A percentile compares a stretch with the other conserved stretches of the same genome.
phyloP scores from a whole-genome alignment of 2,797 vertebrate species.

The Novumbra hubbsi region DNA sequence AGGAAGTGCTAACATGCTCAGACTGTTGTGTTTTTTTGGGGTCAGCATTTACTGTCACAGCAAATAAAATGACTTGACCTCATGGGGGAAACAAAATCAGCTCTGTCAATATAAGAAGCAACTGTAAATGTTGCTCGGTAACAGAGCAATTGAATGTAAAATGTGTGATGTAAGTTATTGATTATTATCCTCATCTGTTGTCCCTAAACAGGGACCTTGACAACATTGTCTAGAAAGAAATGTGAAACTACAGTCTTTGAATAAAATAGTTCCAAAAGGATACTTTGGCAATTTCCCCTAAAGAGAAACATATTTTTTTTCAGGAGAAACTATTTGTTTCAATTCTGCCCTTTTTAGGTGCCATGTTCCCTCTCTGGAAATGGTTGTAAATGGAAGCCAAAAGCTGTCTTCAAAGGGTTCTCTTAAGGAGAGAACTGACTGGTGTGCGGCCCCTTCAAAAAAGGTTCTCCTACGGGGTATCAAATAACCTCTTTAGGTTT shows the following conservation, averaged over 20 bases:
- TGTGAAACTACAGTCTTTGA: neutral
- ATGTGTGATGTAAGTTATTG: neutral
- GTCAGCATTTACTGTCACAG: conserved; percentile 4
- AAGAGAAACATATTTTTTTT: no score
- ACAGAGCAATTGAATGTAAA: neutral
- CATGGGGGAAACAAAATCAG: neutral
- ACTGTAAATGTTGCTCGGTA: neutral
- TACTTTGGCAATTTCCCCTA: no score
- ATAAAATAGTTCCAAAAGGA: no score
- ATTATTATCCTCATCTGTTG: neutral
- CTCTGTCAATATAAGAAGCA: neutral
- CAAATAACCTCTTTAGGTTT: no score
- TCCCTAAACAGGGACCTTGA: conserved; percentile 7
- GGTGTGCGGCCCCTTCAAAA: no score
- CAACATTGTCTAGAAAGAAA: neutral
- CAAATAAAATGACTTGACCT: neutral
- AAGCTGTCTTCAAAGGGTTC: no score
- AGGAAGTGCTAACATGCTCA: conserved; percentile 29
- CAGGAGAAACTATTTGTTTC: no score
- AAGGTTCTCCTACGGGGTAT: no score
- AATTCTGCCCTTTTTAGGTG: no score
- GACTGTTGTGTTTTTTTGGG: conserved; percentile 7
- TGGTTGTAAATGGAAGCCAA: no score
- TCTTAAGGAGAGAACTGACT: no score
- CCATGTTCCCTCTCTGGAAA: no score